phyloP scores from a whole-genome alignment of 2,797 vertebrate species.

The Sebastes variabilis region DNA sequence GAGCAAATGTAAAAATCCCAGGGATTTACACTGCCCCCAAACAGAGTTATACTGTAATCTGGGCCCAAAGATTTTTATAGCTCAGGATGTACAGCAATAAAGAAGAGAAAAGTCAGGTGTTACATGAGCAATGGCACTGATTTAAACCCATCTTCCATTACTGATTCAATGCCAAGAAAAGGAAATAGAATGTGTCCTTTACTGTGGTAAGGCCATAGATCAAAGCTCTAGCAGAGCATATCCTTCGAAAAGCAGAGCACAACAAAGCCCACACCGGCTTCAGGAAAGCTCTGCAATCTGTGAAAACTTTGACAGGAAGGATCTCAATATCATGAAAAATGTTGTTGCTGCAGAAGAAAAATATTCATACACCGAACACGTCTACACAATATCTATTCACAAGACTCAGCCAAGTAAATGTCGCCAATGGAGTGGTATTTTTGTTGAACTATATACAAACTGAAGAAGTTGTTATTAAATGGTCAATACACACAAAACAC shows the following conservation, averaged over 20 bases:
- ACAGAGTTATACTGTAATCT: slow-evolving; percentile 76
- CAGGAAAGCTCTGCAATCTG: background rate
- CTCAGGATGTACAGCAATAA: slow-evolving; percentile 33
- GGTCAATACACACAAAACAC: background rate
- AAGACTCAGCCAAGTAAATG: background rate
- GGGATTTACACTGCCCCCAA: slow-evolving; percentile 74
- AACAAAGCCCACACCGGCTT: background rate
- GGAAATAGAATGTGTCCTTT: slow-evolving; percentile 13
- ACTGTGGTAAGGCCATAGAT: slow-evolving; percentile 4
- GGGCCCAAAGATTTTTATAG: slow-evolving; percentile 55
- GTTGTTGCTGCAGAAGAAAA: background rate
- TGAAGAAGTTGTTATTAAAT: background rate
- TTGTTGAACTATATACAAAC: background rate
- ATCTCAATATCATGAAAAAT: background rate
- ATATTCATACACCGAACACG: background rate
- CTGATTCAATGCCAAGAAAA: slow-evolving; percentile 7
- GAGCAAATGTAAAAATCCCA: slow-evolving; percentile 75
- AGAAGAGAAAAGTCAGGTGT: slow-evolving; percentile 40
- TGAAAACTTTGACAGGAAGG: background rate
- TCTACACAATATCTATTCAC: background rate
- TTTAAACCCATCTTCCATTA: slow-evolving; percentile 17
- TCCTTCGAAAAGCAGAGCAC: background rate
- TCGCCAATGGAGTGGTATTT: background rate
- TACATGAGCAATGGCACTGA: slow-evolving; percentile 9
- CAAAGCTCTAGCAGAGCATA: background rate